Base-by-base conservation (phyloP, 1,140 invertebrate genomes). In the Agrilus planipennis region DNA sequence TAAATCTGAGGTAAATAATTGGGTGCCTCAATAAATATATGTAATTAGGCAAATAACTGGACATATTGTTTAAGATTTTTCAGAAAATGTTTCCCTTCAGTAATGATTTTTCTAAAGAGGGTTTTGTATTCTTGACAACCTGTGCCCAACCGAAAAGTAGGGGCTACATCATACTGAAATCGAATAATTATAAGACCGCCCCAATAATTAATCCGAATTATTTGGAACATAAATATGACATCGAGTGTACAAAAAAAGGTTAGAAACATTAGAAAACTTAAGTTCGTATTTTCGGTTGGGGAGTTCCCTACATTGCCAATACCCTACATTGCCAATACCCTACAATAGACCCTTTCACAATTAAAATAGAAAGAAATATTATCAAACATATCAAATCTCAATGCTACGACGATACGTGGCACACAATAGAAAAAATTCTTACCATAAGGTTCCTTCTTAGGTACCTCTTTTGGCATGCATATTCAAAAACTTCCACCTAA, bases 91-190 rank as follows among this genome's bases (percentile, higher is more conserved):
- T 31, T 11, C 29, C 29, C 9, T 31, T 31, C 15, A 10, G 6
- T 11, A 6, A 36, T 14, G 6, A 44, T 19, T 36, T 39, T 39
- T 21, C 1, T 17, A 3, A 73, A 32, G 79, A 84, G 50, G 81
- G 81, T 7, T 79, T 83, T 52, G 62, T 83, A 27, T 68, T 77
- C 27, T 57, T 84, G 7, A 64, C 71, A 1, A 73, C 64, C 4
- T 84, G 81, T 45, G 52, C 73, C 11, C 73, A 80, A 51, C 82
- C 84, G 0, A 61, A 64, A 22, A 83, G 79, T 27, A 65, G 75
- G 36, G 84, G 84, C 2, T 65, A 52, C 5, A 54, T 88, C 1
- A 64, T 58, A 1, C 50, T 86, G 0, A 52, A 50, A 17, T 69
- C 69, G 23, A 57, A 50, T 9, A 70, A 76, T 53, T n/a, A n/a